phyloP scores from a whole-genome alignment of 2,113 vertebrate genomes.

The Protomyctophum bolini region DNA sequence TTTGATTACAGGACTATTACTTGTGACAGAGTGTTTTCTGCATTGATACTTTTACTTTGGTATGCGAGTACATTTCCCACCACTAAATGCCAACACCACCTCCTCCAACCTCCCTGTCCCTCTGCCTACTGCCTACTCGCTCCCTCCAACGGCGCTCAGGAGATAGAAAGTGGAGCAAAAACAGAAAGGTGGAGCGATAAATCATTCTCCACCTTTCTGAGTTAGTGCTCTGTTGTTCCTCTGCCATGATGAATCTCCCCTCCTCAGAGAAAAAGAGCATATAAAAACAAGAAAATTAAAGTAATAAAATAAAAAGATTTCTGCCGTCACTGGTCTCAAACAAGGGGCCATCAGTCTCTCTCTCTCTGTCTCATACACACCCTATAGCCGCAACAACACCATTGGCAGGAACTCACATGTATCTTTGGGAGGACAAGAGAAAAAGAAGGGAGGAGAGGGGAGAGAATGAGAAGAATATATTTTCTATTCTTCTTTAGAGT shows the following conservation, averaged over 20 bases:
- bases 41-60: too few species aligned
- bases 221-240: conserved; percentile 57
- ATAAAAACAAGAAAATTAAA: conserved; percentile 62
- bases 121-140: neutral
- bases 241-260: conserved; percentile 56
- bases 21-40: too few species aligned
- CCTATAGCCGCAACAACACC: too few species aligned
- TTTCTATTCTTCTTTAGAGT: too few species aligned
- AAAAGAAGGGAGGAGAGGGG: too few species aligned
- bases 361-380: neutral
- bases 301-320: conserved; percentile 57
- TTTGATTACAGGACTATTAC: too few species aligned
- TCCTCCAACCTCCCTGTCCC: neutral
- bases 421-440: too few species aligned
- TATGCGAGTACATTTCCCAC: too few species aligned
- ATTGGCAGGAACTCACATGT: too few species aligned
- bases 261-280: conserved; percentile 51
- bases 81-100: too few species aligned
- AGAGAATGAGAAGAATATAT: too few species aligned
- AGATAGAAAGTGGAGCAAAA: conserved; percentile 53
- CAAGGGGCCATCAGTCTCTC: conserved; percentile 18
- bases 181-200: conserved; percentile 35
- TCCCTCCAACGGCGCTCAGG: conserved; percentile 11
- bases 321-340: conserved; percentile 22
- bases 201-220: conserved; percentile 47